Evolutionary conservation across 2,113 vertebrate genomes (phyloP).

Genomic region (Tetrax tetrax): DNA sequence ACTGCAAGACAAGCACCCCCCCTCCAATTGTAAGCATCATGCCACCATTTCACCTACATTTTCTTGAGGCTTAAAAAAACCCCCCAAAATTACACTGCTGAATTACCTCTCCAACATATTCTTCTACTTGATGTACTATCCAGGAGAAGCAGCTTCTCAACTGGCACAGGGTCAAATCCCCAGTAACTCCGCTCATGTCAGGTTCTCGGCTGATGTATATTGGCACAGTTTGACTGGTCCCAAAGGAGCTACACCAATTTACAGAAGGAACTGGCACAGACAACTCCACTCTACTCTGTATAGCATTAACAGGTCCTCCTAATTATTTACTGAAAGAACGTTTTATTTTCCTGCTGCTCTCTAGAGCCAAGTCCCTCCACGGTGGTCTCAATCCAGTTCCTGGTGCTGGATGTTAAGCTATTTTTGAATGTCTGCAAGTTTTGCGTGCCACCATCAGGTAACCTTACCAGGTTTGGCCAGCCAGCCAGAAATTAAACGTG

Average conservation of each 20-base stretch:
- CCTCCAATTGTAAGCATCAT: background rate
- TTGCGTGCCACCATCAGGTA: background rate
- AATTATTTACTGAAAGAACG: conserved; percentile 53
- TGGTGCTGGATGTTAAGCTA: background rate
- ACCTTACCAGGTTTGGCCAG: background rate
- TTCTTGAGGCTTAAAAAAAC: background rate
- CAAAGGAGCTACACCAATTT: background rate
- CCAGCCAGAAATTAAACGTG: background rate
- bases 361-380: conserved; percentile 24
- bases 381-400: conserved; percentile 24
- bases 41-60: background rate
- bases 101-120: background rate
- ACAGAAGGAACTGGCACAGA: conserved; percentile 49
- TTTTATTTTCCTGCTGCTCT: conserved; percentile 40
- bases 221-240: background rate
- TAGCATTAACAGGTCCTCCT: conserved; percentile 41
- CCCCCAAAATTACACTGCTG: background rate
- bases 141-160: background rate
- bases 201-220: background rate
- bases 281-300: background rate
- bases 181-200: background rate
- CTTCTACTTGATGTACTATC: background rate
- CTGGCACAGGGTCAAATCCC: background rate
- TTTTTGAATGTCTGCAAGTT: background rate
- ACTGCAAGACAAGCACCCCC: background rate